Conservation (phyloP, 2,113 vertebrate species). For the Melanotaenia duboulayi region DNA sequence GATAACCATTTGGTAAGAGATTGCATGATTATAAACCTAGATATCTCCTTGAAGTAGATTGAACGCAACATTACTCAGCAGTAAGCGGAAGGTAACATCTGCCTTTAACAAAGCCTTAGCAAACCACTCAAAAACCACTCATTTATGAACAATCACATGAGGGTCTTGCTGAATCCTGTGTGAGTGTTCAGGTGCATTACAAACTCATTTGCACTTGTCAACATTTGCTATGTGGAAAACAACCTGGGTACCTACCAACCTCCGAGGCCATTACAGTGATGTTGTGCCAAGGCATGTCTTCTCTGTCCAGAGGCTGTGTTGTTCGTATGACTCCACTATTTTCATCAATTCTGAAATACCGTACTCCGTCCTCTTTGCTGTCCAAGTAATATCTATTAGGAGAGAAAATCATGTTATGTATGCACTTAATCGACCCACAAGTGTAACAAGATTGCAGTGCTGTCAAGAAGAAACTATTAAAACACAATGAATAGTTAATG, state of each 20-base stretch:
- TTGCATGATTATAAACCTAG: background rate
- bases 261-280: conserved; percentile 94
- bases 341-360: conserved; percentile 89
- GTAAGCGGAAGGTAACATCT: background rate
- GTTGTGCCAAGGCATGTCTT: conserved; percentile 92
- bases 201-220: background rate
- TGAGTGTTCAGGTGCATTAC: background rate
- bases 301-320: conserved; percentile 89
- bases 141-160: background rate
- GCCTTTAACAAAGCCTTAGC: background rate
- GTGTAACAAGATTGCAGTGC: background rate
- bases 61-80: background rate
- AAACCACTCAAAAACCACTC: background rate
- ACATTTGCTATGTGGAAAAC: conserved; percentile 1
- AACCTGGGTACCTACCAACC: conserved; percentile 86
- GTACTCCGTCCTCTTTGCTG: conserved; percentile 81
- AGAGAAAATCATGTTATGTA: background rate
- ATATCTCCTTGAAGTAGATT: background rate
- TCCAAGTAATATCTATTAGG: conserved; percentile 89
- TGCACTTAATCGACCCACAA: background rate
- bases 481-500: too few species aligned
- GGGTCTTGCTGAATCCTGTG: background rate
- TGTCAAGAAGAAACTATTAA: background rate
- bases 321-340: conserved; percentile 91
- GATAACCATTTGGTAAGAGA: too few species aligned